Base-by-base conservation (phyloP, 2,797 vertebrate species). In the Pteronotus mesoamericanus region DNA sequence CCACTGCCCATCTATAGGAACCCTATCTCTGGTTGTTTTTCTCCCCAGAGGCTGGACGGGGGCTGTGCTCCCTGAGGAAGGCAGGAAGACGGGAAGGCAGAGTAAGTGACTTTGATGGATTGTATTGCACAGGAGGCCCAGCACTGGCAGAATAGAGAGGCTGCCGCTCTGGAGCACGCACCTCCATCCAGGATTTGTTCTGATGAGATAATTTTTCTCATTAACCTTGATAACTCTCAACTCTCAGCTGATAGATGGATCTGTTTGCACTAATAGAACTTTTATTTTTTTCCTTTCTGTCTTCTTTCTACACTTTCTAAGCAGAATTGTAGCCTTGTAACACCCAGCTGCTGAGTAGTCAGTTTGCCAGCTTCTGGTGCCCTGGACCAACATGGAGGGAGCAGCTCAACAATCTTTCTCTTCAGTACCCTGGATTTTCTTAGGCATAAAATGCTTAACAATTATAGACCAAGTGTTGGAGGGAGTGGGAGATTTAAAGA, bases 181-280 rank as follows among this genome's bases (percentile, higher is more conserved):
- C 97, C 96, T 97, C 98, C 98, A 95, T 97, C 96, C 98, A 97
- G 98, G 98, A 98, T 97, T 98, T 99, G 98, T 97, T 98, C 98
- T 98, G 99, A 99, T 98, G 98, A 99, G 99, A 99, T 99, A 99
- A 99, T 99, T 99, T 99, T 99, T 99, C 98, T 99, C 99, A 99
- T 99, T 99, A 99, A 99, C 99, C 99, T 99, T 98, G 98, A 98
- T 98, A 98, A 98, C 98, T 98, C 98, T 97, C 98, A 98, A 98
- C 98, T 98, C 98, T 97, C 98, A 98, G 98, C 97, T 96, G 94
- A 94, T 97, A 89, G 7, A 94, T 2, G 7, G 83, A 97, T 95
- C 72, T 92, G 12, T 92, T 91, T 94, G 37, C 77, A 83, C 53
- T 94, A 89, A 94, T 12, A 61, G 46, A 61, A 92, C 64, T 75